These are phyloP conservation scores for Zoanthus sociatus DNA, from an alignment of 92 coral and sea anemone species.

Conservation along the genomic window DNA sequence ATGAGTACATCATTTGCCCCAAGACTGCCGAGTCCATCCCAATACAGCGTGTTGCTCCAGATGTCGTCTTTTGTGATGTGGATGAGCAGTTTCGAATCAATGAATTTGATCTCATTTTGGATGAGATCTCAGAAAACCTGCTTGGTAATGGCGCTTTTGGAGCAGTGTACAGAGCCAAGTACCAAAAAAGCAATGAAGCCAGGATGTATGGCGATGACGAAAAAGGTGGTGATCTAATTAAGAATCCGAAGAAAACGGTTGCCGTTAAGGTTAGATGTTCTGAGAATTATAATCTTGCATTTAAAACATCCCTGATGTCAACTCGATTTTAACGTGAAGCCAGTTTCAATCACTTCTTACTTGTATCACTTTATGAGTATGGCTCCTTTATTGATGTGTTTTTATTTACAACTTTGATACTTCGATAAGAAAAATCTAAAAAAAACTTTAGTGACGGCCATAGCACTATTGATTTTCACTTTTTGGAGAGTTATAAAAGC, in stretches of 20 bases:
- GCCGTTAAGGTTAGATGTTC: conserved; percentile 84
- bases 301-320: too few relatives aligned
- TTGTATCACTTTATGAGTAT: too few relatives aligned
- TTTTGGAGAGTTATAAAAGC: too few relatives aligned
- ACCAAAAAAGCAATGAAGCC: conserved; percentile 29
- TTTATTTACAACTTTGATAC: too few relatives aligned
- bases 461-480: too few relatives aligned
- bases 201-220: conserved; percentile 23
- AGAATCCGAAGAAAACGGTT: conserved; percentile 67
- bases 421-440: too few relatives aligned
- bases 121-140: conserved; percentile 51
- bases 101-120: conserved; percentile 66
- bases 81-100: conserved; percentile 72
- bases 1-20: conserved; percentile 83
- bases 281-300: background rate
- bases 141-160: conserved; percentile 96
- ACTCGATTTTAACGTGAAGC: too few relatives aligned
- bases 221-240: conserved; percentile 35
- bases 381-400: too few relatives aligned
- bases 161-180: conserved; percentile 87
- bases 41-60: conserved; percentile 86
- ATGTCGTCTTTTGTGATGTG: conserved; percentile 84
- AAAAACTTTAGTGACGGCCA: too few relatives aligned
- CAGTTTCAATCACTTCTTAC: too few relatives aligned
- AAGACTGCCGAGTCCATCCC: conserved; percentile 74